Percentiles rank a stretch among this genome's conserved stretches.
phyloP scores from a whole-genome alignment of 2,113 vertebrate species.

The Sorex fumeus region DNA sequence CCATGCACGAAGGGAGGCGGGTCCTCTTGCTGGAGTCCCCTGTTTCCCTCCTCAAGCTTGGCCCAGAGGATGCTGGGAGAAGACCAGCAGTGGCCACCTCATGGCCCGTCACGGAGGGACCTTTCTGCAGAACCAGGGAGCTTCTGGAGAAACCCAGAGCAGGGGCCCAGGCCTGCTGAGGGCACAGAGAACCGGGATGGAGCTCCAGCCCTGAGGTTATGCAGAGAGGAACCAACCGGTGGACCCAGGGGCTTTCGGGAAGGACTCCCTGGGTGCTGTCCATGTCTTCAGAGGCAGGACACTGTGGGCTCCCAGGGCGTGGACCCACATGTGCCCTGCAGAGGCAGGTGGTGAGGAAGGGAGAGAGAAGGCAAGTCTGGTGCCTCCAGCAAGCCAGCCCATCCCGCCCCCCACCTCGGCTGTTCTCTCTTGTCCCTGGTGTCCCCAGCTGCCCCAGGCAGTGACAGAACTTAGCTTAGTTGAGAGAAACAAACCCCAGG shows the following conservation, averaged over 20 bases:
- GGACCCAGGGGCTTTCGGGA: no score
- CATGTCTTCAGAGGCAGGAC: not conserved
- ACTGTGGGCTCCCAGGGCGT: not conserved
- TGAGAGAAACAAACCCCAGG: constrained; percentile 25
- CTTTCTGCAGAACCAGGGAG: not conserved
- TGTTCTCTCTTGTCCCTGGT: not conserved
- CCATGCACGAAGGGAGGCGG: no score
- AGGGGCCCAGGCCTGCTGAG: not conserved
- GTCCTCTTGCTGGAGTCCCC: no score
- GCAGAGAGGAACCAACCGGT: not conserved
- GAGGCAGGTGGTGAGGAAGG: no score
- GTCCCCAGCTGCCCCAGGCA: not conserved
- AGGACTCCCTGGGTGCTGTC: no score
- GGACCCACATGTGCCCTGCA: not conserved
- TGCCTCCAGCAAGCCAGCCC: not conserved
- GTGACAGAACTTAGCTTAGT: not conserved
- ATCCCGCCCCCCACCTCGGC: not conserved
- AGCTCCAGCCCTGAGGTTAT: not conserved
- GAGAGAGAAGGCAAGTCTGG: not conserved
- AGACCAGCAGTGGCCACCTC: not conserved
- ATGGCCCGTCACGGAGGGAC: not conserved
- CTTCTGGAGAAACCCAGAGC: not conserved
- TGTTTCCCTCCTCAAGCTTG: no score
- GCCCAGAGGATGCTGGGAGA: no score
- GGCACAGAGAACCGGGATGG: not conserved